Base-by-base conservation (phyloP, 2,888 invertebrate species). In the Meghimatium bilineatum region DNA sequence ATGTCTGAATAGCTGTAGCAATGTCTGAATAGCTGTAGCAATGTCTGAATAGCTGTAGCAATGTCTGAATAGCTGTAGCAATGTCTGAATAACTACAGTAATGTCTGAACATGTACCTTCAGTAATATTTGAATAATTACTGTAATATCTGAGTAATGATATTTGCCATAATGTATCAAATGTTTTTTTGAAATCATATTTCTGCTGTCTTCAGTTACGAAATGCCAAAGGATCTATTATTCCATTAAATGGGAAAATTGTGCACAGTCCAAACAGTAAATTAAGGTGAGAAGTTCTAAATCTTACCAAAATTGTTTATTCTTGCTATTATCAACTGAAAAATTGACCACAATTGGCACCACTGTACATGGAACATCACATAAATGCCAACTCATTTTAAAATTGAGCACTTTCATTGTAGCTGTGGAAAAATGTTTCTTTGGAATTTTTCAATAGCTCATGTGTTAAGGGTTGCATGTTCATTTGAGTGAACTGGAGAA, bases 201-300 rank as follows among this genome's bases (percentile, higher is more conserved):
- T n/a, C 60, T 63, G 14, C 32, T 66, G 66, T 32, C 74, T 83
- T 32, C 78, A 88, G 88, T 52, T 87, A 32, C 77, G 88, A 17
- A 88, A 87, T 79, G 23, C 36, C 26, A 20, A 83, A 38, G 85
- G 84, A 10, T 86, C 86, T 20, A 44, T 88, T 12, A 80, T 88
- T 38, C 88, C 88, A 29, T 67, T 88, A n/a, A 88, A 87, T 82
- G 87, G 86, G 71, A 87, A 83, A 29, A 79, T 88, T 36, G 12
- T 74, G 36, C 76, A 79, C 36, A 87, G 85, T 63, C 10, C 76
- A 26, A 69, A 56, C 34, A 79, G 38, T 10, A 72, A 82, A 3
- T 36, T 66, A 36, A 80, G 69, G 85, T 85, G 29, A 79, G 83
- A 67, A 76, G 36, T 32, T 32, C 12, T 74, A 63, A 32, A 82